A percentile compares a stretch with the other conserved stretches of the same genome.
Conservation (phyloP, 2,797 vertebrate genomes). For the Megalops cyprinoides region DNA sequence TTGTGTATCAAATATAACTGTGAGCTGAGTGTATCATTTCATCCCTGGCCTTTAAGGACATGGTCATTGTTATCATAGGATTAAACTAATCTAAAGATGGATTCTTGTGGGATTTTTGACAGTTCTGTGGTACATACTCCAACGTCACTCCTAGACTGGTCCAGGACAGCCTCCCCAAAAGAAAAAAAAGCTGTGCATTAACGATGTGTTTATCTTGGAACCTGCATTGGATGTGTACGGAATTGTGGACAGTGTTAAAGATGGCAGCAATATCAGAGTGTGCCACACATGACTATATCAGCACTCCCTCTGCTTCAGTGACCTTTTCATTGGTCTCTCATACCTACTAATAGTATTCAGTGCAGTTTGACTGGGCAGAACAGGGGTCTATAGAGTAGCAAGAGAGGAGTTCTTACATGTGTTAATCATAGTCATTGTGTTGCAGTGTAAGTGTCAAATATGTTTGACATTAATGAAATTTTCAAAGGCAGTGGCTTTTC, state of each 20-base stretch:
- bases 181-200: constrained; percentile 39
- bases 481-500: not conserved
- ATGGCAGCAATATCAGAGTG: constrained; percentile 14
- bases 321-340: not conserved
- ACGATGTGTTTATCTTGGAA: constrained; percentile 48
- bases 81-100: not conserved
- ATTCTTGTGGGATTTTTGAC: not conserved
- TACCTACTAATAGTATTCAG: not conserved
- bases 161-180: not conserved
- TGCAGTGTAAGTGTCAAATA: not conserved
- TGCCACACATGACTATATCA: not conserved
- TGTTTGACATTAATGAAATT: not conserved
- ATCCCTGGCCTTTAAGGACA: constrained; percentile 30
- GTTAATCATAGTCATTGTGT: not conserved
- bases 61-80: constrained; percentile 50
- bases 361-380: not conserved
- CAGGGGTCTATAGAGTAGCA: not conserved
- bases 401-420: too few relatives aligned
- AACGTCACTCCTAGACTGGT: not conserved
- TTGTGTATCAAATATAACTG: too few relatives aligned
- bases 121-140: too few relatives aligned
- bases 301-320: not conserved
- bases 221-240: constrained; percentile 18
- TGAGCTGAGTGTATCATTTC: too few relatives aligned
- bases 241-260: constrained; percentile 22